Evolutionary conservation across 2,888 invertebrate species (phyloP).

Genomic region (Phortica okadai): DNA sequence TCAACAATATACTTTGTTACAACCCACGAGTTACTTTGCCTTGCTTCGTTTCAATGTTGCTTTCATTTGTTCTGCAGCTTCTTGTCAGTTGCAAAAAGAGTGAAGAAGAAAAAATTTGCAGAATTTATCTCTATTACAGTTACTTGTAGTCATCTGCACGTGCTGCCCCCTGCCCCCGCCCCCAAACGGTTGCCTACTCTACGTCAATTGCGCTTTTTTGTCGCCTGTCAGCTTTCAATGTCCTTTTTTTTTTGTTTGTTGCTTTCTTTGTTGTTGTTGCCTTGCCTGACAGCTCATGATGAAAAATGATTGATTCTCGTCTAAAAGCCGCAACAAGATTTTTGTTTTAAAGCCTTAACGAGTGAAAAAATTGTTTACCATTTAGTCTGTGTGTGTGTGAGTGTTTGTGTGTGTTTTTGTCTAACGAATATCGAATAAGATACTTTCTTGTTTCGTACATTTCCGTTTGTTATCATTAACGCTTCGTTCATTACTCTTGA

Average conservation of each 20-base stretch:
- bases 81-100: conserved; percentile 25
- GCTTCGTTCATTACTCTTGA: not conserved
- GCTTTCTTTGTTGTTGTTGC: not conserved
- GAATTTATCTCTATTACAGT: conserved; percentile 69
- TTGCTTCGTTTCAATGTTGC: not conserved
- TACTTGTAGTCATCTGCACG: conserved; percentile 47
- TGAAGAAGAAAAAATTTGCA: conserved; percentile 61
- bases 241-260: not conserved
- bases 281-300: conserved; percentile 15
- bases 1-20: not conserved
- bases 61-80: not conserved
- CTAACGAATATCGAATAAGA: too few species aligned
- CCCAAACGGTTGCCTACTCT: not conserved
- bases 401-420: too few species aligned
- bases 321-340: not conserved
- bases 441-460: too few species aligned
- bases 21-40: not conserved
- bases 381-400: too few species aligned
- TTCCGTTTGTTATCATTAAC: conserved; percentile 1
- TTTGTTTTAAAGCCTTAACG: conserved; percentile 12
- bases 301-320: conserved; percentile 24
- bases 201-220: not conserved
- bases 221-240: conserved; percentile 1
- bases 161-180: not conserved
- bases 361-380: too few species aligned